Conservation (phyloP, 2,888 invertebrate species). For the Cantharis rufa region DNA sequence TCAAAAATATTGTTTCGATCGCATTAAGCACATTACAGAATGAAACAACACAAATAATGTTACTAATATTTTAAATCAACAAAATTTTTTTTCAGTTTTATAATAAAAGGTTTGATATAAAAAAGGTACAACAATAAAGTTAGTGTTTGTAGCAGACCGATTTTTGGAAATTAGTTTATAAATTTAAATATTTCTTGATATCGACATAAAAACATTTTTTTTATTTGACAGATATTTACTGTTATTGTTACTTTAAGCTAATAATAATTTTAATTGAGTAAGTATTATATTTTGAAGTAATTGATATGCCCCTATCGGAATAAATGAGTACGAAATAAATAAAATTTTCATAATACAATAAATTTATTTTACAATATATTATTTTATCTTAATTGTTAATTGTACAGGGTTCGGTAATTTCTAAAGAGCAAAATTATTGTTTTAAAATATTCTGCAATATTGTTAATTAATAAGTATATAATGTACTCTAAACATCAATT, state of each 20-base stretch:
- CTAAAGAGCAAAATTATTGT: background rate
- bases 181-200: background rate
- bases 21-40: background rate
- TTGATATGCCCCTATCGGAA: too few species aligned
- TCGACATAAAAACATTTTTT: too few species aligned
- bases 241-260: too few species aligned
- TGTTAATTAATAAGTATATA: background rate
- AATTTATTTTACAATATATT: slow-evolving; percentile 1
- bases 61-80: background rate
- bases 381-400: background rate
- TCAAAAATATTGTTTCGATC: background rate
- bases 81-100: background rate
- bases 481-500: background rate
- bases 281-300: too few species aligned
- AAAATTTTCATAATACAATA: background rate
- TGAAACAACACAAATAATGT: background rate
- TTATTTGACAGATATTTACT: too few species aligned
- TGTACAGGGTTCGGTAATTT: background rate
- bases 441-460: background rate
- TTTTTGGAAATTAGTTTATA: background rate
- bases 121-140: background rate
- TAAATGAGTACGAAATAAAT: background rate
- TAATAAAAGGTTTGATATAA: background rate
- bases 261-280: too few species aligned
- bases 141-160: background rate